Evolutionary conservation across 1,140 invertebrate species (phyloP), one percentile per base, ranked within the genome.

Genomic region (Drosophila tristis): DNA sequence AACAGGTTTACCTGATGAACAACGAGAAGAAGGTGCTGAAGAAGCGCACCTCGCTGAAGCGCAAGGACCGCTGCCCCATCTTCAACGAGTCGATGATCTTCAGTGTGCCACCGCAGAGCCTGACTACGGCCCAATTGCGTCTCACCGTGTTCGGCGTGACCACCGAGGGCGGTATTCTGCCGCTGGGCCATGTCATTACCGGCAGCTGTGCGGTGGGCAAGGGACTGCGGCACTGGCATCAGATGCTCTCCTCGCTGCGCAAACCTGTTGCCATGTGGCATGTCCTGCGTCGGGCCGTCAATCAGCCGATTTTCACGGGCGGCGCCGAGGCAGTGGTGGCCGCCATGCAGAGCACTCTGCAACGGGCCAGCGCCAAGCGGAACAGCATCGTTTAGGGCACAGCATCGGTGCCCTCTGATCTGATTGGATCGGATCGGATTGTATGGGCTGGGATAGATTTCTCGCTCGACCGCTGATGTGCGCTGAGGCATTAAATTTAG

Each of bases 261-360:
- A 96, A 96, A 90, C 96, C 96, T 1, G 95, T 97, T 44, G 95
- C 96, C 8, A 97, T 96, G 96, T 97, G 96, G 96, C 96, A 97
- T 92, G 93, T 95, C 26, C 92, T 97, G n/a, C 93, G 95, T 66
- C 80, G 89, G 20, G 87, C 87, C 0, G 76, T 79, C 66, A 91
- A 91, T 51, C 90, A 91, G 54, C 90, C 90, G 15, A 62, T 91
- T 7, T 90, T 91, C 8, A 78, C 87, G 13, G 90, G 90, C 43
- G 89, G 86, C 43, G 90, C 90, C 29, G 89, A 90, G 74, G 90
- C 87, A 1, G 90, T 86, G 9, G 90, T 89, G 16, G 90, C 90
- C 15, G 90, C 90, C 55, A 85, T 91, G 90, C 90, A 91, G 66
- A 86, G 74, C 76, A 90, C 78, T 0, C 25, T 89, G 45, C 77